phyloP scores from a whole-genome alignment of 2,113 vertebrate genomes.

The Puntigrus tetrazona region DNA sequence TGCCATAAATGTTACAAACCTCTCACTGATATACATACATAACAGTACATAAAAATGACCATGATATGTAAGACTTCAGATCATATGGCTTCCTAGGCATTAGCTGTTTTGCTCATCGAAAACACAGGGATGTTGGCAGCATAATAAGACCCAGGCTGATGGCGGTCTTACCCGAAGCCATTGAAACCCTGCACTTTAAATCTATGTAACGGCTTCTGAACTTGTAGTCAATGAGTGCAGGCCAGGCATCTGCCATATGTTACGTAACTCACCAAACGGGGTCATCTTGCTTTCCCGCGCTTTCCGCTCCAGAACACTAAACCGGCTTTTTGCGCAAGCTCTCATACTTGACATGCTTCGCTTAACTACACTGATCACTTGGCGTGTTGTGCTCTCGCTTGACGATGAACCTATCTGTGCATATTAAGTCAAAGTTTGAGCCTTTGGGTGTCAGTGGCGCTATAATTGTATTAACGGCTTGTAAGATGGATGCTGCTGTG shows the following conservation, averaged over 20 bases:
- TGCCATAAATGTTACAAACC: neutral
- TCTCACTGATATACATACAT: neutral
- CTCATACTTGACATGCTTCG: slow-evolving; percentile 8
- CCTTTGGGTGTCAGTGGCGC: neutral
- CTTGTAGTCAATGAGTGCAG: slow-evolving; percentile 60
- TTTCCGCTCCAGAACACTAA: slow-evolving; percentile 51
- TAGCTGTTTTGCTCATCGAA: slow-evolving; percentile 7
- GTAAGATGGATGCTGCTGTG: neutral
- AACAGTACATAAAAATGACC: neutral
- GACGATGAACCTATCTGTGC: neutral
- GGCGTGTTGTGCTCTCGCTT: neutral
- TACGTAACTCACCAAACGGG: slow-evolving; percentile 70
- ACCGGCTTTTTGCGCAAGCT: neutral
- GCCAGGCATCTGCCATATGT: slow-evolving; percentile 48
- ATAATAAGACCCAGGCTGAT: neutral
- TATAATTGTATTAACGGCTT: neutral
- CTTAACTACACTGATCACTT: slow-evolving; percentile 26
- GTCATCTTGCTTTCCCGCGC: slow-evolving; percentile 62
- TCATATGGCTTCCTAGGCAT: neutral
- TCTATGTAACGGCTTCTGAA: slow-evolving; percentile 51
- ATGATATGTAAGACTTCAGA: neutral
- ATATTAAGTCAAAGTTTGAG: slow-evolving; percentile 1
- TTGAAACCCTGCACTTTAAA: slow-evolving; percentile 55
- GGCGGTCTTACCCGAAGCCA: slow-evolving; percentile 12
- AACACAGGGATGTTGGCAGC: neutral